Evolutionary conservation across 1,140 invertebrate genomes (phyloP).

Genomic region (Zaprionus davidi): DNA sequence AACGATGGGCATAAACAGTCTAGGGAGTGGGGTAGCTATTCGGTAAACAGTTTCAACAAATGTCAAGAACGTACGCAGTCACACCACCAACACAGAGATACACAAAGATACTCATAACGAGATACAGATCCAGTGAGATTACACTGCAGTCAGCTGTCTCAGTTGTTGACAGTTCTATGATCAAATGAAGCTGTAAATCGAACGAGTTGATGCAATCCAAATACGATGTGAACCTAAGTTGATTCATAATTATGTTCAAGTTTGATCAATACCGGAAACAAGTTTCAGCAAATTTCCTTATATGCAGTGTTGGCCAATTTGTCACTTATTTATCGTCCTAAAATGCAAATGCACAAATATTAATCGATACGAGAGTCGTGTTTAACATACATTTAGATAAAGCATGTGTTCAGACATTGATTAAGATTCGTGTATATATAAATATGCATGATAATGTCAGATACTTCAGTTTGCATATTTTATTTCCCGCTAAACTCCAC

Average conservation of each 20-base stretch:
- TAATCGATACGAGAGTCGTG: constrained; percentile 9
- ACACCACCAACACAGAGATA: constrained; percentile 20
- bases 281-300: constrained; percentile 23
- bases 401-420: not conserved
- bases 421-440: constrained; percentile 1
- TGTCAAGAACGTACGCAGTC: constrained; percentile 59
- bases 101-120: constrained; percentile 21
- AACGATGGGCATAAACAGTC: constrained; percentile 13
- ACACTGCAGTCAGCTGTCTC: constrained; percentile 22
- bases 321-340: constrained; percentile 27
- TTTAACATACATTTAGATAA: constrained; percentile 26
- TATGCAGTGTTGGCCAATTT: constrained; percentile 8
- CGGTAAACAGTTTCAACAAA: constrained; percentile 65
- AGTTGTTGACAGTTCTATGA: constrained; percentile 25
- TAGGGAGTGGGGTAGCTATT: constrained; percentile 36
- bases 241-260: constrained; percentile 2
- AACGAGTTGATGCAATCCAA: constrained; percentile 6
- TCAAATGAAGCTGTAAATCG: constrained; percentile 20
- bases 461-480: constrained; percentile 1
- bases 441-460: constrained; percentile 10
- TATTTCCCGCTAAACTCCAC: not conserved
- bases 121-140: constrained; percentile 21
- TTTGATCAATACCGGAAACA: constrained; percentile 31
- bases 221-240: not conserved
- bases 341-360: constrained; percentile 27